Percentiles rank a stretch among this genome's conserved stretches.
Evolutionary conservation across 2,888 invertebrate species (phyloP).

Genomic region (Calameuta filiformis): DNA sequence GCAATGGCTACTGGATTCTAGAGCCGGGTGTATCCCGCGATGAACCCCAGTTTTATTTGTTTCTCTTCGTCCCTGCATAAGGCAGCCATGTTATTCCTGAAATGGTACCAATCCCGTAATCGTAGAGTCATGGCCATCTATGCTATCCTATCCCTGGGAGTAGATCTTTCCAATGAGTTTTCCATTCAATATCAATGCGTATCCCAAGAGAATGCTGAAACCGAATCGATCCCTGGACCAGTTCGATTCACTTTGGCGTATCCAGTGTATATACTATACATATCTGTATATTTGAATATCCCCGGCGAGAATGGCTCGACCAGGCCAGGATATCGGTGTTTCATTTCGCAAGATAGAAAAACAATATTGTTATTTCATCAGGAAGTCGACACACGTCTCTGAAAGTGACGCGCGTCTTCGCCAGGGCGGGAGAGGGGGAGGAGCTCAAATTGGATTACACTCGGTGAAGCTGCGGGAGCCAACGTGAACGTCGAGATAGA

Average conservation of each 20-base stretch:
- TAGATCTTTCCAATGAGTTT: constrained; percentile 20
- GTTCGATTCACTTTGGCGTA: neutral
- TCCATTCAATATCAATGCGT: neutral
- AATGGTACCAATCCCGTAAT: neutral
- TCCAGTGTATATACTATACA: neutral
- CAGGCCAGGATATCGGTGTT: constrained; percentile 15
- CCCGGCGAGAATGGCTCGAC: neutral
- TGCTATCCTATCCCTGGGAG: constrained; percentile 25
- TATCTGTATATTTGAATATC: neutral
- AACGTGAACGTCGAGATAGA: constrained; percentile 6
- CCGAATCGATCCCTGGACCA: neutral
- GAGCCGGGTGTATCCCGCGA: neutral
- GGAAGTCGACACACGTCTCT: constrained; percentile 59
- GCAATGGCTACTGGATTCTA: constrained; percentile 46
- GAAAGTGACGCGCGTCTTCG: constrained; percentile 52
- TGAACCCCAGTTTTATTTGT: neutral
- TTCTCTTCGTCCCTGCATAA: neutral
- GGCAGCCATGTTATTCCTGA: neutral
- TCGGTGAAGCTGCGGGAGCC: constrained; percentile 27
- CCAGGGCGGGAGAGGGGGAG: constrained; percentile 54
- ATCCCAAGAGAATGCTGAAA: neutral
- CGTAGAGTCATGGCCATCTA: neutral
- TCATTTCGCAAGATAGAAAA: constrained; percentile 45
- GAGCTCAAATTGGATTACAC: constrained; percentile 63
- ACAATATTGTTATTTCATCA: constrained; percentile 63